phyloP scores from a whole-genome alignment of 2,888 invertebrate genomes.

The Papilio protenor region DNA sequence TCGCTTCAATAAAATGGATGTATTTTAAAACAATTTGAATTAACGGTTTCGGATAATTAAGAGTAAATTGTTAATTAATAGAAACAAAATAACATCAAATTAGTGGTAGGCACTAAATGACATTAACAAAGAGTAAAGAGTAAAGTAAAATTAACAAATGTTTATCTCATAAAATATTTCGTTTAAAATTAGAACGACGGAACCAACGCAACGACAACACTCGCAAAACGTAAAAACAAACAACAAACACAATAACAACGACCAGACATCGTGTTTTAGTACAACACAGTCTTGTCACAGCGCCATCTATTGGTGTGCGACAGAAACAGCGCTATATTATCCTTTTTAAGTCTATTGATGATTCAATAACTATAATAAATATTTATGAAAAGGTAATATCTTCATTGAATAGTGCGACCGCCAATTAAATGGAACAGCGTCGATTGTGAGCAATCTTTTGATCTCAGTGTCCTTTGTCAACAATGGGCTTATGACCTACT shows the following conservation, averaged over 20 bases:
- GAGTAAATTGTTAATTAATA: neutral
- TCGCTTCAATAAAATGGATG: constrained; percentile 6
- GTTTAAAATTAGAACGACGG: too few relatives aligned
- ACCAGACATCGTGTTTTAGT: too few relatives aligned
- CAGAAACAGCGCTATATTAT: neutral
- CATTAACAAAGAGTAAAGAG: too few relatives aligned
- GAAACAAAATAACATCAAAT: neutral
- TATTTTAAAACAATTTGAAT: neutral
- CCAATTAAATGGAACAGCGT: neutral
- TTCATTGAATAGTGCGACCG: neutral
- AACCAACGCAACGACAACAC: too few relatives aligned
- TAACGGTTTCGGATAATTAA: neutral
- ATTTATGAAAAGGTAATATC: neutral
- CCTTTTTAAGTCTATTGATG: neutral
- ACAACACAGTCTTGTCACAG: too few relatives aligned
- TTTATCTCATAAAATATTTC: too few relatives aligned
- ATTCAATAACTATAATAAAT: neutral
- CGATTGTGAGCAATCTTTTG: constrained; percentile 11
- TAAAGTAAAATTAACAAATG: too few relatives aligned
- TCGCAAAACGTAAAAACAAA: too few relatives aligned
- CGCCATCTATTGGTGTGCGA: too few relatives aligned
- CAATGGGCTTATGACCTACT: neutral
- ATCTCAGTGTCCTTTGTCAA: constrained; percentile 11
- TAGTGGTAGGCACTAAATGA: neutral
- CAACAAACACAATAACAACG: too few relatives aligned